Evolutionary conservation across 2,888 invertebrate species (phyloP), one percentile per base, ranked within the genome.

Genomic region (Polydesmus complanatus): DNA sequence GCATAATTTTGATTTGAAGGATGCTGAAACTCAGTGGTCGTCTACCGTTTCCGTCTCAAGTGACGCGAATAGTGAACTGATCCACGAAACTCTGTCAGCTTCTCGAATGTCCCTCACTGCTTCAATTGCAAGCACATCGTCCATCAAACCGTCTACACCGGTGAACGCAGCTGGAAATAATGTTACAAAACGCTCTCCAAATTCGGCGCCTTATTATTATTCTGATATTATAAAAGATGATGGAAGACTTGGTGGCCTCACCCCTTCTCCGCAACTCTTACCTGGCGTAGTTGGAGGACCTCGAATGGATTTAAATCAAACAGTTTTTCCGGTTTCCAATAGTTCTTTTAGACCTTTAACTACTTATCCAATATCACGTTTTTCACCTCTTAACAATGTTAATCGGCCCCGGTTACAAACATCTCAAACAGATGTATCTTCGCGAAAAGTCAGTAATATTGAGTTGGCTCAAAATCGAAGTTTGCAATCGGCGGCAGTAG

Each of bases 121-220:
- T 8, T 37, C 37, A 14, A 37, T 37, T 37, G 14, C 37, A 37
- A 37, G 8, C 5, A 37, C 37, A 37, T 37, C 14, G 37, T 5
- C 5, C 5, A 8, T 14, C 5, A 37, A 37, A 8, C 37, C 14
- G 14, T 27, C 14, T 27, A 18, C 1, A 55, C 18, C 2, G 5
- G 14, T 37, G 8, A 8, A 5, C 14, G 55, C 8, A 37, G 14
- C 8, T 37, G 14, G 37, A 5, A 8, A 8, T 8, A 37, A 37
- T 14, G 5, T 37, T 8, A 37, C 37, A 21, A 61, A 58, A 25
- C 53, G 58, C 3, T 58, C 58, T 18, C 61, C 58, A 2, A 23
- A 22, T 25, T 58, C 61, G 2, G 88, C 87, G 37, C 89, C 90
- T 0, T 90, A 90, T 70, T 90, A 90, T 70, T 90, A 90, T 71